Base-by-base conservation (phyloP, 2,888 invertebrate genomes). In the Eustalomyia histrio region DNA sequence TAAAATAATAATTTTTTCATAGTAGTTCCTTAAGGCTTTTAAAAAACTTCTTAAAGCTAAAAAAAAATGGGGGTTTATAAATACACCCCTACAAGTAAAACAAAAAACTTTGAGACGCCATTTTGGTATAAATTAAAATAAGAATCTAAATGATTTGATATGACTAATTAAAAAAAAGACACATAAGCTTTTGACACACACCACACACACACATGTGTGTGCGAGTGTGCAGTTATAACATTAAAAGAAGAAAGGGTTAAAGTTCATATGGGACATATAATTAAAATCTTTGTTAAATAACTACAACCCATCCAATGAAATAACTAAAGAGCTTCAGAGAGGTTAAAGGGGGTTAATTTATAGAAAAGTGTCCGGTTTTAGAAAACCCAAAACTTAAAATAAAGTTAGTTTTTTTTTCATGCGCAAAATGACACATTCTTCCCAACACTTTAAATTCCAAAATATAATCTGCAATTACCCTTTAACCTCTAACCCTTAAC, bases 1-100 rank as follows among this genome's bases (percentile, higher is more conserved):
- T 80, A 73, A 84, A 84, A 84, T 78, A 81, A 81, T 29, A 67
- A 67, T 61, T 79, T 76, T 76, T 80, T 83, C 21, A 29, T 71
- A 61, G 47, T 72, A 81, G 80, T 83, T 83, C 80, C 84, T 79
- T 76, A 74, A 83, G 83, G 83, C 83, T 75, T 79, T 83, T 68
- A 43, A 69, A 60, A 67, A 71, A 71, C 29, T 65, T 61, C 33
- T 47, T 78, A 43, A 60, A 61, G 47, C 35, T n/a, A n/a, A 33
- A 2, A 29, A 4, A 29, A 29, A 65, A 60, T 55, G 65, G 65
- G 67, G 72, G 47, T 61, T 67, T 35, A 39, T 5, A 63, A 16
- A 60, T 24, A 61, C 9, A 33, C 18, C 55, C 78, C 72, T 79
- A 33, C n/a, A 24, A 57, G 16, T n/a, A 21, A n/a, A 63, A 8